Base-by-base conservation (phyloP, 2,113 vertebrate species). In the Hippocampus zosterae region DNA sequence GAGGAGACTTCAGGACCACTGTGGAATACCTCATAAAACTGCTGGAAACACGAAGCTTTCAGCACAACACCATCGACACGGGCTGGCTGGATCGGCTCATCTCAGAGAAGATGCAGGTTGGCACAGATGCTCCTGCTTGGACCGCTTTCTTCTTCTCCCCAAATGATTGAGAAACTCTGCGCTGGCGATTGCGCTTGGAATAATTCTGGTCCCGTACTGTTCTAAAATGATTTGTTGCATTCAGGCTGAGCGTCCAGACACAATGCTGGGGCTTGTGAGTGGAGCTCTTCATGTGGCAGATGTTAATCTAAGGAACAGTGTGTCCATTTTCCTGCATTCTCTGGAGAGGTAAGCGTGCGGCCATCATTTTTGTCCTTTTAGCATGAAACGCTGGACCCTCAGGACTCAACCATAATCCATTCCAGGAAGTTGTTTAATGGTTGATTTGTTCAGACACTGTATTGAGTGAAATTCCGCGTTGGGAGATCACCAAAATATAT, bases 1-100 rank as follows among this genome's bases (percentile, higher is more conserved):
- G 97, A 69, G 97, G 97, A 59, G 97, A 99, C 88, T 99, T 99
- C 90, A 90, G 97, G 74, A 99, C 97, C 76, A 99, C 97, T 0
- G 97, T 99, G 18, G 97, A 99, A 77, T 99, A 99, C 82, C 88
- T 99, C 84, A 99, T 98, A 67, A 98, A 99, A 62, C 91, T 99
- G 53, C 85, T 99, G 83, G 97, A 99, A 87, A 99, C 97, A 0
- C 96, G 99, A 86, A 96, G 94, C 88, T 99, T 99, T 88, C 97
- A 99, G 87, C 92, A 95, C 69, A 99, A 99, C 87, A 93, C 85
- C 88, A 98, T 99, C 0, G 96, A 99, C 85, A 99, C 97, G 0
- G 97, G 97, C 87, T 99, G 97, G 97, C 81, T 99, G 85, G 97
- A 99, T 79, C 91, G 96, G 67, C 93, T 99, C 1, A 99, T 99